Conservation (phyloP, 2,888 invertebrate species). For the Microdon myrmicae region DNA sequence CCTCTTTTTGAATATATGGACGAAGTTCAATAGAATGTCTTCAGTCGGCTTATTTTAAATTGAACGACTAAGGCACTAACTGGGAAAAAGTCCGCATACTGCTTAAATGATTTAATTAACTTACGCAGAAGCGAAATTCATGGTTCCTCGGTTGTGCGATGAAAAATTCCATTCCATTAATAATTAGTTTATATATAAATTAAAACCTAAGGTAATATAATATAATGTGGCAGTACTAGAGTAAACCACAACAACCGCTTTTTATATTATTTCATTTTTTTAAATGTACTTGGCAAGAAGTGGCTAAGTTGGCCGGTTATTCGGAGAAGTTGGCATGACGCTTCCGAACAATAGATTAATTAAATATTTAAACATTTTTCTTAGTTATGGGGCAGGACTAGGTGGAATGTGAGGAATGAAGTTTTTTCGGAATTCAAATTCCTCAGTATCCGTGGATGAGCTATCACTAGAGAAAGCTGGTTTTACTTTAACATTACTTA, state of each 20-base stretch:
- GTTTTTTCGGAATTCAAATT: slow-evolving; percentile 64
- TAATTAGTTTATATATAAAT: no score
- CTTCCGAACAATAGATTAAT: slow-evolving; percentile 62
- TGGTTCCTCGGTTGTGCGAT: slow-evolving; percentile 10
- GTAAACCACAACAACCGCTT: slow-evolving; percentile 38
- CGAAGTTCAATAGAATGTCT: no score
- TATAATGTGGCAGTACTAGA: slow-evolving; percentile 8
- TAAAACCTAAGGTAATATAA: no score
- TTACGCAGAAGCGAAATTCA: slow-evolving; percentile 46
- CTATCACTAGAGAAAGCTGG: slow-evolving; percentile 62
- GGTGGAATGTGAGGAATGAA: slow-evolving; percentile 66
- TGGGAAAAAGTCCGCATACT: slow-evolving; percentile 26
- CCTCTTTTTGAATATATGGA: no score
- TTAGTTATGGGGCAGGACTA: slow-evolving; percentile 68
- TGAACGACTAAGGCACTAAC: no score
- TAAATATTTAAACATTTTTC: slow-evolving; percentile 66
- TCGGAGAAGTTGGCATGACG: slow-evolving; percentile 39
- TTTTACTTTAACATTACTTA: slow-evolving; percentile 52
- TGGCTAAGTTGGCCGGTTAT: no score
- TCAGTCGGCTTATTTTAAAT: no score
- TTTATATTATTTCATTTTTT: slow-evolving; percentile 33
- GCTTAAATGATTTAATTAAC: slow-evolving; percentile 54
- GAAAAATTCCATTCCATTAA: no score
- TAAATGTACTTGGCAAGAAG: no score
- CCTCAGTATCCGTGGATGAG: slow-evolving; percentile 66